These are phyloP conservation scores for Drosophila crucigera DNA, from an alignment of 2,888 invertebrate species.

Conservation along the genomic window DNA sequence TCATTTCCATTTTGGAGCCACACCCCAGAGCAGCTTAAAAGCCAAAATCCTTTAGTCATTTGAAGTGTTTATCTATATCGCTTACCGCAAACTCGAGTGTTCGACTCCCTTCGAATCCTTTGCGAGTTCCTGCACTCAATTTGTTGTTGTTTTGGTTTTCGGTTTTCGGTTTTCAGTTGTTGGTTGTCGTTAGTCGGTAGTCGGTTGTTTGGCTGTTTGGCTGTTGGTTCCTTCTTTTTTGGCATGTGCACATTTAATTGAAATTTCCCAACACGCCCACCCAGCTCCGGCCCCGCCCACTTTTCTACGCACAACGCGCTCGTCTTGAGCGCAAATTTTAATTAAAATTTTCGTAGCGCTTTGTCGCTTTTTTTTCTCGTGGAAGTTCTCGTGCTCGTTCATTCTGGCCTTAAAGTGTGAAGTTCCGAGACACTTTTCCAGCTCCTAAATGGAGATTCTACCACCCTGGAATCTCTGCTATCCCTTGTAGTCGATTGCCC, in stretches of 20 bases:
- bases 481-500: slow-evolving; percentile 3
- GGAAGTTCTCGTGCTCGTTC: slow-evolving; percentile 20
- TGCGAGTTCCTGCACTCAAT: slow-evolving; percentile 46
- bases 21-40: slow-evolving; percentile 54
- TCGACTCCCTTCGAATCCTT: slow-evolving; percentile 36
- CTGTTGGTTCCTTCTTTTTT: slow-evolving; percentile 46
- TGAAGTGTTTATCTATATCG: slow-evolving; percentile 78
- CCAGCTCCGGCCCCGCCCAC: slow-evolving; percentile 31
- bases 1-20: slow-evolving; percentile 68
- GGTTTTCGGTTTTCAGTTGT: slow-evolving; percentile 41
- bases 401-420: slow-evolving; percentile 67
- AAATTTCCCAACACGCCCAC: slow-evolving; percentile 73
- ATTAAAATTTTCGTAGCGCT: slow-evolving; percentile 72
- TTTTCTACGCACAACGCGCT: slow-evolving; percentile 63
- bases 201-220: slow-evolving; percentile 5
- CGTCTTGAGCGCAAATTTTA: slow-evolving; percentile 73
- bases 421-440: slow-evolving; percentile 66
- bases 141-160: slow-evolving; percentile 59
- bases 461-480: slow-evolving; percentile 19
- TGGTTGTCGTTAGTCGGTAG: slow-evolving; percentile 29
- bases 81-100: slow-evolving; percentile 57
- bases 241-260: slow-evolving; percentile 79
- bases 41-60: slow-evolving; percentile 70
- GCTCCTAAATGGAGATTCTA: slow-evolving; percentile 8
- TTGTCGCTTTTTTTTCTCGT: slow-evolving; percentile 39